These are phyloP conservation scores for Murina feae DNA, from an alignment of 2,113 vertebrate genomes.

Conservation along the genomic window DNA sequence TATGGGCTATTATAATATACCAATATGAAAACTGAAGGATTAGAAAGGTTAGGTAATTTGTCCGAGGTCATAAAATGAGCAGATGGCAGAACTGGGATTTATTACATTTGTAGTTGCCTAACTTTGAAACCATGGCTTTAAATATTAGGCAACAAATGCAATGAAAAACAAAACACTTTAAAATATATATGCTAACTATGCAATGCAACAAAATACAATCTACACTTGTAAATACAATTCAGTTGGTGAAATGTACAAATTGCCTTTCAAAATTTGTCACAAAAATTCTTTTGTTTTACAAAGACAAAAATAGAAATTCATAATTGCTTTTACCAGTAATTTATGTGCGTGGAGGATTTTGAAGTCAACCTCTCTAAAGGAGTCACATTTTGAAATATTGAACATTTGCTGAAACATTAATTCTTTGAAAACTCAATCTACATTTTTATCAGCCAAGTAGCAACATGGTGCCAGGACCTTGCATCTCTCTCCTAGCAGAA, in stretches of 20 bases:
- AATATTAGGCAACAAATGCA: not conserved
- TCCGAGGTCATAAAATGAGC: not conserved
- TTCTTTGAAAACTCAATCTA: slow-evolving; percentile 56
- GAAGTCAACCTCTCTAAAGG: slow-evolving; percentile 58
- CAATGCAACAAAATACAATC: not conserved
- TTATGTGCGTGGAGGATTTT: slow-evolving; percentile 44
- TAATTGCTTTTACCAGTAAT: slow-evolving; percentile 53
- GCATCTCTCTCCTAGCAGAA: slow-evolving; percentile 6
- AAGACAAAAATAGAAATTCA: slow-evolving; percentile 57
- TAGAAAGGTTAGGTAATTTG: not conserved
- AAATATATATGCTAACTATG: not conserved
- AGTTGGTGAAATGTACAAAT: slow-evolving; percentile 45
- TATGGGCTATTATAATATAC: not conserved
- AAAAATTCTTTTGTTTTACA: slow-evolving; percentile 64
- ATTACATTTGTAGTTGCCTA: not conserved
- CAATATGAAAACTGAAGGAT: not conserved
- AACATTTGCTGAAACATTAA: slow-evolving; percentile 41
- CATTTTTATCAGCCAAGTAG: slow-evolving; percentile 53
- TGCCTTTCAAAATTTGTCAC: slow-evolving; percentile 63
- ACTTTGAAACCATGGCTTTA: not conserved
- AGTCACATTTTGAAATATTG: not conserved
- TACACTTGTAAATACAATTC: not conserved
- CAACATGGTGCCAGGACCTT: not conserved
- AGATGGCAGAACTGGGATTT: not conserved
- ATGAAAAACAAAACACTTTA: not conserved